Base-by-base conservation (phyloP, 2,113 vertebrate genomes). In the Serinus canaria region DNA sequence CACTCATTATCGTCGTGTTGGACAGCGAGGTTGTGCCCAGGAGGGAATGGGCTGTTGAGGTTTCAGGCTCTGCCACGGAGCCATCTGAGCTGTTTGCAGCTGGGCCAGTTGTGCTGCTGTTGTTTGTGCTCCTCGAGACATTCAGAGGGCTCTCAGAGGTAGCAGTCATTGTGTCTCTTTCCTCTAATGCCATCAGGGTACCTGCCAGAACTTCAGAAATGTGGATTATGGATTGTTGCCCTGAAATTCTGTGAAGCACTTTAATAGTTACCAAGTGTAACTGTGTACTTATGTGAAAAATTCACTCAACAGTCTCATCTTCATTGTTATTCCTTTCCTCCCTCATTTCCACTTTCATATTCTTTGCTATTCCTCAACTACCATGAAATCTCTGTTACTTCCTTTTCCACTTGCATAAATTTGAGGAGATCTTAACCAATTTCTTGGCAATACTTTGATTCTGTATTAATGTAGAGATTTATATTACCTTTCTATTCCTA, bases 71-170 rank as follows among this genome's bases (percentile, higher is more conserved):
- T 35, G 52, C 7, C 59, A 1, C 0, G 2, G 16, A 17, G 6
- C 1, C 15, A 5, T 6, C 1, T 4, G 79, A 39, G 31, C 24
- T 39, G 4, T 16, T 3, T 23, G 33, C 11, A n/a, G 6, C 11
- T 17, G 4, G 30, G 46, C 1, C 13, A 3, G 11, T 22, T 16
- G 6, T 18, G 11, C 1, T 58, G 43, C 3, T 8, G 3, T 0
- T 28, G 8, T 28, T 15, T 23, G 31, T 28, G 49, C 9, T 56
- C 16, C 5, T 4, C 2, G 0, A 21, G 15, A 7, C 18, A 2
- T 8, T 11, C 0, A 0, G 0, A 4, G 7, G 19, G 19, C 9
- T 70, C n/a, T 16, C 30, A 43, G 50, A 0, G 1, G 13, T 3
- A 27, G 13, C 24, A 7, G 7, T 18, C 0, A 0, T 6, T 5